These are phyloP conservation scores for Vireo altiloquus DNA, from an alignment of 2,113 vertebrate genomes.

Conservation along the genomic window DNA sequence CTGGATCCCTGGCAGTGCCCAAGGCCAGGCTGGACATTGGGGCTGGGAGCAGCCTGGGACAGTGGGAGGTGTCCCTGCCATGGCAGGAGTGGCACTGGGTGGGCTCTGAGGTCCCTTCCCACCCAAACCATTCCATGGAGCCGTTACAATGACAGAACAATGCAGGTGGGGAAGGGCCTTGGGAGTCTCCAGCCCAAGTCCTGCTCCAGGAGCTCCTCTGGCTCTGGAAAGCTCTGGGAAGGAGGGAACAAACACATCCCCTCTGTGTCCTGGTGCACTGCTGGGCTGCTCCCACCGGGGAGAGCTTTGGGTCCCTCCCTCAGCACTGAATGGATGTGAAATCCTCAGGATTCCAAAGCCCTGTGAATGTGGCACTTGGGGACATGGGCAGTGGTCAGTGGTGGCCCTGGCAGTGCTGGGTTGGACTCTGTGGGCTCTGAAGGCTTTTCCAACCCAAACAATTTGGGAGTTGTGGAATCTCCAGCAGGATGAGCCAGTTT, in stretches of 20 bases:
- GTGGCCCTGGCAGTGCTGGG: not conserved
- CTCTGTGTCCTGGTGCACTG: not conserved
- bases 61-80: not conserved
- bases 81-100: not conserved
- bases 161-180: not conserved
- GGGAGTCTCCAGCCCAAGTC: not conserved
- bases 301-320: not conserved
- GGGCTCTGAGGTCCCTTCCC: not conserved
- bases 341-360: not conserved
- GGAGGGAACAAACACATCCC: not conserved
- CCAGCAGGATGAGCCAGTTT: not conserved
- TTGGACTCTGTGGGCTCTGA: not conserved
- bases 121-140: not conserved
- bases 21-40: not conserved
- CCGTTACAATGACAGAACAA: not conserved
- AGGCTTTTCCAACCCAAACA: not conserved
- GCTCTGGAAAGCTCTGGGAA: not conserved
- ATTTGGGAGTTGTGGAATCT: not conserved
- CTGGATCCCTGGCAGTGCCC: not conserved
- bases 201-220: not conserved
- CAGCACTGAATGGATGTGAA: not conserved
- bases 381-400: not conserved
- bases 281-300: not conserved
- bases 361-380: not conserved
- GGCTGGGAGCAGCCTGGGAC: too few relatives aligned